These are phyloP conservation scores for Hydrozoanthus tunicans DNA, from an alignment of 64 coral and sea anemone species.

Conservation along the genomic window DNA sequence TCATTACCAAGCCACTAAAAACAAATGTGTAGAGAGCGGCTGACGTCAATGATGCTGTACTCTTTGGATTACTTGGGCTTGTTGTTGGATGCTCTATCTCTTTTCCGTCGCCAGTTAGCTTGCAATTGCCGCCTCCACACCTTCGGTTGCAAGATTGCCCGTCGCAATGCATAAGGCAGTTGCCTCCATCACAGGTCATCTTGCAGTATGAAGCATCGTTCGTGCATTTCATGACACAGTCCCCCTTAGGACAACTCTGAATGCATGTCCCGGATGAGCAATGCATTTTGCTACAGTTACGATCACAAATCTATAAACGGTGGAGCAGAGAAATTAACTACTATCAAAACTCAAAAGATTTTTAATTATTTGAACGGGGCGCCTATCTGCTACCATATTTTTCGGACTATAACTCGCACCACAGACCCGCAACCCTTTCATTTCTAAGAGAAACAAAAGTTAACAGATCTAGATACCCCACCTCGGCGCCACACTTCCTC, in stretches of 20 bases:
- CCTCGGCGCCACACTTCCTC: too few relatives aligned
- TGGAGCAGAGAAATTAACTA: not conserved
- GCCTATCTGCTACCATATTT: too few relatives aligned
- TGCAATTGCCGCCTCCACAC: not conserved
- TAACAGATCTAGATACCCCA: too few relatives aligned
- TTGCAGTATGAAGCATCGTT: not conserved
- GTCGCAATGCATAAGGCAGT: slow-evolving; percentile 27
- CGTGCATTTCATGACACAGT: slow-evolving; percentile 15
- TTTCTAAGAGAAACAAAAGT: too few relatives aligned
- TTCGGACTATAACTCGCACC: too few relatives aligned
- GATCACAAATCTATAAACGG: not conserved
- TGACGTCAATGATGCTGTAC: not conserved
- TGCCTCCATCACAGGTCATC: slow-evolving; percentile 4
- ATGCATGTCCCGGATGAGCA: slow-evolving; percentile 22
- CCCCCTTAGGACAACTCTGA: slow-evolving; percentile 8
- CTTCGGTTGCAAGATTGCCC: not conserved
- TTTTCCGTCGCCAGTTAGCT: slow-evolving; percentile 1
- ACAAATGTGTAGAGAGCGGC: not conserved
- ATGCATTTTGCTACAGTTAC: slow-evolving; percentile 21
- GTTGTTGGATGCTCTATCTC: not conserved
- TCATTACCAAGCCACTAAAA: not conserved
- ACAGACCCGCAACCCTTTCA: too few relatives aligned
- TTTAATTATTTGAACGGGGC: not conserved
- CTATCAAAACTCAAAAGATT: not conserved
- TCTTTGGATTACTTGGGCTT: not conserved